These are phyloP conservation scores for Callitettix versicolor DNA, from an alignment of 1,140 invertebrate species.

Conservation along the genomic window DNA sequence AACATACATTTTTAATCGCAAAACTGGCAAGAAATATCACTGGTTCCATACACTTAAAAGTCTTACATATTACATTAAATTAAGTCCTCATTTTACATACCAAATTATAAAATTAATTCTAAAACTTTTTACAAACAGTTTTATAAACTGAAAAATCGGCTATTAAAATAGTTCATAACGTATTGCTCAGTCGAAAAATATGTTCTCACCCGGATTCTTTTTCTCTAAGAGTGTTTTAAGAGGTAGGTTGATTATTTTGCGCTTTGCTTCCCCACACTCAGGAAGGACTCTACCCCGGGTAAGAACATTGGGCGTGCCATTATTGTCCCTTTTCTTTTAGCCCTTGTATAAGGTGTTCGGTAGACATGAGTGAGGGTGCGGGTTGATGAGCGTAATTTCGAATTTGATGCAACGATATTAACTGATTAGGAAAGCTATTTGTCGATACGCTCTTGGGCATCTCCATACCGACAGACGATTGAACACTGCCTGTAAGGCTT, in stretches of 20 bases:
- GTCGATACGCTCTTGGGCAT: constrained; percentile 41
- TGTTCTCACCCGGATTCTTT: background rate
- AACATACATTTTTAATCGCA: too few species aligned
- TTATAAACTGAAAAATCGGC: background rate
- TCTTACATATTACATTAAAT: too few species aligned
- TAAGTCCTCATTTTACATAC: background rate
- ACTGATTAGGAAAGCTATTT: constrained; percentile 82
- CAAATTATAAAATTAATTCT: constrained; percentile 12
- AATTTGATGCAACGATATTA: constrained; percentile 92
- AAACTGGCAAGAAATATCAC: too few species aligned
- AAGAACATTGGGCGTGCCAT: constrained; percentile 15
- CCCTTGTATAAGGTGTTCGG: constrained; percentile 29
- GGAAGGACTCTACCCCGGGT: constrained; percentile 5
- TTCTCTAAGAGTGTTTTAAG: too few species aligned
- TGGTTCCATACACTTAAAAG: too few species aligned
- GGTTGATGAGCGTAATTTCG: constrained; percentile 92
- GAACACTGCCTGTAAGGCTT: constrained; percentile 25
- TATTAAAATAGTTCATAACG: background rate
- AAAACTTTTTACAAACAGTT: background rate
- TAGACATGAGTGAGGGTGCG: constrained; percentile 27
- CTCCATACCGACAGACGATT: constrained; percentile 31
- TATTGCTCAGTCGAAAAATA: background rate
- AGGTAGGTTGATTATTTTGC: too few species aligned
- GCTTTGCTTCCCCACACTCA: too few species aligned
- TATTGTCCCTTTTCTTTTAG: constrained; percentile 27